Percentiles rank a stretch among this genome's conserved stretches.
These are phyloP conservation scores for Ovibos moschatus DNA, from an alignment of 2,113 vertebrate species.

Conservation along the genomic window DNA sequence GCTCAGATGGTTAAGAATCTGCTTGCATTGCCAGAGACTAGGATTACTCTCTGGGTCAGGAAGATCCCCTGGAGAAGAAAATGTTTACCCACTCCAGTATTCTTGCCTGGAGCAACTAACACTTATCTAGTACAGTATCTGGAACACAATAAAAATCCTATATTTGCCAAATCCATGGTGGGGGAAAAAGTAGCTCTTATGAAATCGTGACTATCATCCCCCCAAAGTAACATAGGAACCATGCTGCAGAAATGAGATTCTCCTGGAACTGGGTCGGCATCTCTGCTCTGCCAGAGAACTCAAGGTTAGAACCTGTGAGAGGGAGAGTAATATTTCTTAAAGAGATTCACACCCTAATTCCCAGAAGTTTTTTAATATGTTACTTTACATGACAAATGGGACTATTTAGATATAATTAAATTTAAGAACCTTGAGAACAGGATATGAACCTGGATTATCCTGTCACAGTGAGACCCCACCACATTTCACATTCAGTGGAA, in stretches of 20 bases:
- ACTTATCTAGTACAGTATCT: background rate
- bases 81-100: background rate
- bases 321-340: background rate
- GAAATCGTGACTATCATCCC: background rate
- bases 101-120: background rate
- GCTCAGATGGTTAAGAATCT: background rate
- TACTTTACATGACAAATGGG: background rate
- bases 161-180: background rate
- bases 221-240: background rate
- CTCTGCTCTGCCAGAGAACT: background rate
- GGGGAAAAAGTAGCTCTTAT: background rate
- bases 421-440: background rate
- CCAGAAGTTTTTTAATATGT: background rate
- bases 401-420: background rate
- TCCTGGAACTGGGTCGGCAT: background rate
- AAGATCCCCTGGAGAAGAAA: background rate
- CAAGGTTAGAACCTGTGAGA: background rate
- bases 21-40: background rate
- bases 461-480: background rate
- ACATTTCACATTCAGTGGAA: background rate
- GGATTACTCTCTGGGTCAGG: background rate
- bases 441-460: background rate
- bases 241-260: background rate
- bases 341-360: background rate
- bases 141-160: slow-evolving; percentile 7